Evolutionary conservation across 2,113 vertebrate genomes (phyloP), one percentile per base, ranked within the genome.

Genomic region (Rallus limicola): DNA sequence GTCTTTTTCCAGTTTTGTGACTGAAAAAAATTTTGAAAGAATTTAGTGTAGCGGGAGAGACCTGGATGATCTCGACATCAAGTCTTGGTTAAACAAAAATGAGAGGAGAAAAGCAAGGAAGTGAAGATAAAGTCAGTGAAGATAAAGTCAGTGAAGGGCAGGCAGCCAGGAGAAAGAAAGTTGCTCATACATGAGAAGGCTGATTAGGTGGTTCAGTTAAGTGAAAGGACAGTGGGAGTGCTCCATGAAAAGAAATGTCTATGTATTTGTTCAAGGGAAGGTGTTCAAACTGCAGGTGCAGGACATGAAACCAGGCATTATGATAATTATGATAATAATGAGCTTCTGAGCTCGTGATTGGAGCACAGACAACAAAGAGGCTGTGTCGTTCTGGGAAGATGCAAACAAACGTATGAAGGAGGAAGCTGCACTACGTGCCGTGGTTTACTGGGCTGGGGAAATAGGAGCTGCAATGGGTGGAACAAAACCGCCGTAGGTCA

Each of bases 401-500:
- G 63, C 84, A 55, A 58, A 42, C 5, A 33, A 25, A 52, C 11
- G 24, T 9, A 2, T 40, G 87, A 77, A 74, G 58, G 83, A 82
- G n/a, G 13, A 83, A 55, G 34, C 4, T 31, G 56, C 0, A 3
- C 11, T n/a, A 9, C 4, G 0, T 55, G 50, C 56, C 1, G 0
- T 9, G 52, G 20, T 55, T 83, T 65, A 4, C 28, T 36, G 16
- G 18, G 34, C 20, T 56, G 75, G 48, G 64, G 79, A 62, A 42
- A 46, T 2, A 40, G 33, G 64, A 52, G 36, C 25, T 68, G 58
- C 55, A 18, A 48, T 0, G 0, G 5, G 10, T 6, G 50, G 46
- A 29, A 25, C 12, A 40, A 59, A 58, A 36, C 16, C 4, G 1
- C 25, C 0, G 1, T 26, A 18, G 72, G 62, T 50, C 50, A 34